Base-by-base conservation (phyloP, 2,888 invertebrate genomes). In the Rhamphomyia laevipes region DNA sequence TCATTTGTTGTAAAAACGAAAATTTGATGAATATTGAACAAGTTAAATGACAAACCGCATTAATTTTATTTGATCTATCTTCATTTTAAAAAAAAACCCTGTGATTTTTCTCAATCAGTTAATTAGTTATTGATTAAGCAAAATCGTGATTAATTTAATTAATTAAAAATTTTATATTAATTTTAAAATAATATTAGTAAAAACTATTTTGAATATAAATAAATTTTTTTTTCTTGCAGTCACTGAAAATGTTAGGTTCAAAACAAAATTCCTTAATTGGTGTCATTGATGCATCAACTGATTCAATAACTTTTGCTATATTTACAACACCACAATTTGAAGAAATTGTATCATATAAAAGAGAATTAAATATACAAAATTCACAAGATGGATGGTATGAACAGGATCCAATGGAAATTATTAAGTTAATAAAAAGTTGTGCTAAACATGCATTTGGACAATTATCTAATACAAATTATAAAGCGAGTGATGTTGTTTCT, bases 341-440 rank as follows among this genome's bases (percentile, higher is more conserved):
- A 55, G 84, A 93, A 67, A 67, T 94, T 42, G 82, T 82, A 0
- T 81, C 84, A 7, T 83, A 90, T 69, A 84, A 88, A 62, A 77
- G 87, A 27, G 88, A 92, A 64, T 81, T 94, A 45, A 77, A 80
- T 11, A 84, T 86, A 56, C 73, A 82, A 7, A 82, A 80, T 57
- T 91, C 93, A 0, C 79, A 86, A 57, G 90, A 91, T 65, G 91
- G 94, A 54, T 97, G 95, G 95, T 84, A 84, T 47, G 96, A 97
- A 63, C 89, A 93, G 67, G 88, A 95, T 63, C 92, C 96, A 0
- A 68, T 78, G 53, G 86, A 90, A 67, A 87, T 97, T 45, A 73
- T 93, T 46, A 74, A 80, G 44, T 83, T 89, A 16, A 84, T 91
- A n/a, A 76, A 76, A 52, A 72, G 75, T 18, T 94, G 94, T 64